Percentiles rank a stretch among this genome's conserved stretches.
These are phyloP conservation scores for Sebastes taczanowskii DNA, from an alignment of 2,797 vertebrate species.

Conservation along the genomic window DNA sequence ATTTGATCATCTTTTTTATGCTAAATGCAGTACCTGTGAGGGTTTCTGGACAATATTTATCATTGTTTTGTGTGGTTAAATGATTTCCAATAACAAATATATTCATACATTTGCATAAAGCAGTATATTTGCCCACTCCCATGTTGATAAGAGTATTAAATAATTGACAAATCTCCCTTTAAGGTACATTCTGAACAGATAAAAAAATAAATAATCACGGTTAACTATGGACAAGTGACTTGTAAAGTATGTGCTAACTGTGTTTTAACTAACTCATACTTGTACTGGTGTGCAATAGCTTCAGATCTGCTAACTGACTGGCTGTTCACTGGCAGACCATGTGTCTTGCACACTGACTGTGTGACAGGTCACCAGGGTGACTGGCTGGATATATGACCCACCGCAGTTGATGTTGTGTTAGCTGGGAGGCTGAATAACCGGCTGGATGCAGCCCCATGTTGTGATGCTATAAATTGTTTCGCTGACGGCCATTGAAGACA, in stretches of 20 bases:
- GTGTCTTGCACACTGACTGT: slow-evolving; percentile 7
- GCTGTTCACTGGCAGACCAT: background rate
- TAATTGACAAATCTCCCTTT: no score
- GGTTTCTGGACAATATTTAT: no score
- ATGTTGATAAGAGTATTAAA: no score
- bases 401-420: slow-evolving; percentile 34
- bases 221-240: no score
- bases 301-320: background rate
- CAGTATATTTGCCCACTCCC: no score
- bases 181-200: no score
- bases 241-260: background rate
- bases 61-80: no score
- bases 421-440: slow-evolving; percentile 43
- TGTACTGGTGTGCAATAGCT: background rate
- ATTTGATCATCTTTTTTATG: no score
- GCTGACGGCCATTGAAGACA: slow-evolving; percentile 41
- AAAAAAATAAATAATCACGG: no score
- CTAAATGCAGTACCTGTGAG: no score
- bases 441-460: slow-evolving; percentile 31
- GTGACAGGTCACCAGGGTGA: slow-evolving; percentile 36
- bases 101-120: no score
- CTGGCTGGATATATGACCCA: slow-evolving; percentile 40
- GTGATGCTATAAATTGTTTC: slow-evolving; percentile 56
- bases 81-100: no score
- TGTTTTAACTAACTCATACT: background rate